phyloP scores from a whole-genome alignment of 2,888 invertebrate genomes.

The Oscheius sp. region DNA sequence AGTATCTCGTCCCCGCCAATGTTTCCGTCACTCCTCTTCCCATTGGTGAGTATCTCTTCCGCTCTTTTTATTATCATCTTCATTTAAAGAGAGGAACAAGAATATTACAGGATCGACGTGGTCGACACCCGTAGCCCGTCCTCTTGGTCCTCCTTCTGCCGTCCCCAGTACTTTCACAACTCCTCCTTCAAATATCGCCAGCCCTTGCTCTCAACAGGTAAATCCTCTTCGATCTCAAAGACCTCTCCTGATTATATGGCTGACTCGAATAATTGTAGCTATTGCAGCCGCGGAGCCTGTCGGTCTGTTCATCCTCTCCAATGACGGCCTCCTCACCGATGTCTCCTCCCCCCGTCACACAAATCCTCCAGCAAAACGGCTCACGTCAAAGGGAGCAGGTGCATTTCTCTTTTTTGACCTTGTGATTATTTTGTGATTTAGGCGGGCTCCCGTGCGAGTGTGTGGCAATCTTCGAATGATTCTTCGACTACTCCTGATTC shows the following conservation, averaged over 20 bases:
- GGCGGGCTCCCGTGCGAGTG: constrained; percentile 11
- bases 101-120: background rate
- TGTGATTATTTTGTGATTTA: background rate
- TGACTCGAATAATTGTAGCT: too few relatives aligned
- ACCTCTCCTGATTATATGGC: background rate
- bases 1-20: constrained; percentile 36
- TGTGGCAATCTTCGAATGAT: constrained; percentile 36
- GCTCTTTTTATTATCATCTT: background rate
- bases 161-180: constrained; percentile 1
- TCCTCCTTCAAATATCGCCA: constrained; percentile 14
- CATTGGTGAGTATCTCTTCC: background rate
- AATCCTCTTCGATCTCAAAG: background rate
- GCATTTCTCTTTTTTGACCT: background rate
- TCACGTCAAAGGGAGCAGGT: constrained; percentile 1
- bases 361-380: constrained; percentile 1
- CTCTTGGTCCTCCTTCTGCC: background rate
- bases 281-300: constrained; percentile 26
- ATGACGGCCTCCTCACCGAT: constrained; percentile 33
- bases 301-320: constrained; percentile 37
- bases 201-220: constrained; percentile 22
- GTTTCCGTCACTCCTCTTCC: constrained; percentile 18
- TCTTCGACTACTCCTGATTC: constrained; percentile 70
- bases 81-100: background rate
- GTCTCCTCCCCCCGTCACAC: constrained; percentile 28
- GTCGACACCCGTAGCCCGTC: constrained; percentile 2